These are phyloP conservation scores for Tethea ocularis DNA, from an alignment of 2,888 invertebrate genomes.

Conservation along the genomic window DNA sequence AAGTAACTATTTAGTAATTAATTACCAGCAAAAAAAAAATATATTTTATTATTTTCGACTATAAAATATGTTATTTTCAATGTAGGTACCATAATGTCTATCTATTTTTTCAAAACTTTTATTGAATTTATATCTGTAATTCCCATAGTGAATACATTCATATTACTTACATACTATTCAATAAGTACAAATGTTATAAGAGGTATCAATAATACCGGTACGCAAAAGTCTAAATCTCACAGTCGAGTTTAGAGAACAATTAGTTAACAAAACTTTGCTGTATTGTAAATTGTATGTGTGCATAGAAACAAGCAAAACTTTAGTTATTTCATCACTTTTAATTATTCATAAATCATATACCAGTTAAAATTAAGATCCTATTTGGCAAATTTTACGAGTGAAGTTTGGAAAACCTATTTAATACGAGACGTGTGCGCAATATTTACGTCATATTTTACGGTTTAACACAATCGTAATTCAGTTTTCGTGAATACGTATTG, in stretches of 20 bases:
- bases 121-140: no score
- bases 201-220: neutral
- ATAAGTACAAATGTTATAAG: neutral
- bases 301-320: constrained; percentile 41
- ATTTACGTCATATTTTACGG: constrained; percentile 41
- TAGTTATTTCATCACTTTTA: constrained; percentile 52
- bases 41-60: no score
- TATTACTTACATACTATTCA: no score
- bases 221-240: neutral
- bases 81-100: no score
- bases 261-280: constrained; percentile 5
- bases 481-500: constrained; percentile 10
- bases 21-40: no score
- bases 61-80: no score
- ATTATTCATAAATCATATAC: constrained; percentile 59
- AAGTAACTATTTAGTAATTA: no score
- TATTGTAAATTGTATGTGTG: constrained; percentile 21
- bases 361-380: constrained; percentile 56
- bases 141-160: no score
- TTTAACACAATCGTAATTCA: constrained; percentile 35
- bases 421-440: constrained; percentile 41
- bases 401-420: constrained; percentile 46
- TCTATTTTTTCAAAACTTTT: no score
- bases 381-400: constrained; percentile 56
- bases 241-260: constrained; percentile 6